Evolutionary conservation across 2,888 invertebrate species (phyloP).

Genomic region (Mimumesa dahlbomi): DNA sequence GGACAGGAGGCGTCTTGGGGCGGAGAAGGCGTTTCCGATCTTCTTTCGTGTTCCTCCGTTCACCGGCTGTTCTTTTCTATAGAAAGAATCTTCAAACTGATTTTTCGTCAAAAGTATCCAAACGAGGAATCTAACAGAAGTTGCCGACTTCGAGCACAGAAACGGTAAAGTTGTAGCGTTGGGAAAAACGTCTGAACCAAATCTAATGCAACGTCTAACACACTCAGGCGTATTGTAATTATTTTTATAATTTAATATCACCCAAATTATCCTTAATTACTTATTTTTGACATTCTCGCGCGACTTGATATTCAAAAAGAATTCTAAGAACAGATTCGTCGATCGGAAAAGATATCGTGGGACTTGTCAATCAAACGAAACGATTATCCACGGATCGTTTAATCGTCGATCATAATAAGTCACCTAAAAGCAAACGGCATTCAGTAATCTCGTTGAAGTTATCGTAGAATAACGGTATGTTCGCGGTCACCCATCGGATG

Average conservation of each 20-base stretch:
- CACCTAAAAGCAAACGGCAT: constrained; percentile 37
- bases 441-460: constrained; percentile 35
- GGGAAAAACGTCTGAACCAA: too few species aligned
- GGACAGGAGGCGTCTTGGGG: constrained; percentile 77
- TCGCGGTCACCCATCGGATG: constrained; percentile 52
- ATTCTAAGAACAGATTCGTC: too few species aligned
- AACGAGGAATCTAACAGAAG: background rate
- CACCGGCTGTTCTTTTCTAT: constrained; percentile 64
- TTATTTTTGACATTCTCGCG: too few species aligned
- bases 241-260: too few species aligned
- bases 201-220: too few species aligned
- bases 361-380: constrained; percentile 7
- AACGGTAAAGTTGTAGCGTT: background rate
- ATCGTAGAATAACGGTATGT: constrained; percentile 41
- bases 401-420: constrained; percentile 46
- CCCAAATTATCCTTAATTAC: too few species aligned
- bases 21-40: constrained; percentile 70
- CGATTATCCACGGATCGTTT: constrained; percentile 25
- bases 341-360: constrained; percentile 1
- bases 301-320: too few species aligned
- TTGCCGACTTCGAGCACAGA: background rate
- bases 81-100: constrained; percentile 9
- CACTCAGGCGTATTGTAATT: too few species aligned
- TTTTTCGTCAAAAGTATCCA: background rate
- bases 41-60: constrained; percentile 60